Evolutionary conservation across 2,888 invertebrate genomes (phyloP).

Genomic region (Oligia latruncula): DNA sequence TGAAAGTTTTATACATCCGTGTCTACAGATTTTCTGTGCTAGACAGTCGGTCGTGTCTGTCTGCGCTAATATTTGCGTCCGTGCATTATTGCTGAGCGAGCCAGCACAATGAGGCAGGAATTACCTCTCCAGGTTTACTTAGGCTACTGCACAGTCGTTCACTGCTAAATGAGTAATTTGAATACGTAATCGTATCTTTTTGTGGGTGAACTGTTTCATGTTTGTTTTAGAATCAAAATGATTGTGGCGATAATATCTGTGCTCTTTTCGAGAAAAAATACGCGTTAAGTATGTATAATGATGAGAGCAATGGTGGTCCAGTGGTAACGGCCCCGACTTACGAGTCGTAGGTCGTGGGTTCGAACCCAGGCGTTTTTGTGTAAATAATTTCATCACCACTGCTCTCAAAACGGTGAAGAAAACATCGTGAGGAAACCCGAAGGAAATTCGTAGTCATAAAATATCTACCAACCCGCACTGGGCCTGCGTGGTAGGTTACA

Average conservation of each 20-base stretch:
- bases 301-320: no score
- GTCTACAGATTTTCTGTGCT: constrained; percentile 78
- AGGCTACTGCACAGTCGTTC: constrained; percentile 44
- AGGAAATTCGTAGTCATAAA: neutral
- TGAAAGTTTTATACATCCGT: constrained; percentile 68
- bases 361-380: neutral
- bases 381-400: neutral
- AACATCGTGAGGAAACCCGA: neutral
- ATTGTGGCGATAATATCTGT: no score
- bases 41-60: constrained; percentile 79
- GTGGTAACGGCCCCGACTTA: no score
- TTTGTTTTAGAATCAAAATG: neutral
- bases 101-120: constrained; percentile 82
- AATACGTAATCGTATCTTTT: constrained; percentile 30
- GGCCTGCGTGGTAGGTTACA: neutral
- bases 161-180: constrained; percentile 50
- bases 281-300: neutral
- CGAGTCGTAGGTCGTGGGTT: neutral
- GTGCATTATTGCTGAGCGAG: constrained; percentile 86
- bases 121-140: constrained; percentile 72
- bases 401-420: neutral
- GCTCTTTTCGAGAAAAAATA: neutral
- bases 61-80: constrained; percentile 87
- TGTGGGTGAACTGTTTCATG: neutral
- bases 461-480: neutral